Evolutionary conservation across 37 sponge, comb jelly and placozoan genomes (phyloP).

Genomic region (Crambe crambe): DNA sequence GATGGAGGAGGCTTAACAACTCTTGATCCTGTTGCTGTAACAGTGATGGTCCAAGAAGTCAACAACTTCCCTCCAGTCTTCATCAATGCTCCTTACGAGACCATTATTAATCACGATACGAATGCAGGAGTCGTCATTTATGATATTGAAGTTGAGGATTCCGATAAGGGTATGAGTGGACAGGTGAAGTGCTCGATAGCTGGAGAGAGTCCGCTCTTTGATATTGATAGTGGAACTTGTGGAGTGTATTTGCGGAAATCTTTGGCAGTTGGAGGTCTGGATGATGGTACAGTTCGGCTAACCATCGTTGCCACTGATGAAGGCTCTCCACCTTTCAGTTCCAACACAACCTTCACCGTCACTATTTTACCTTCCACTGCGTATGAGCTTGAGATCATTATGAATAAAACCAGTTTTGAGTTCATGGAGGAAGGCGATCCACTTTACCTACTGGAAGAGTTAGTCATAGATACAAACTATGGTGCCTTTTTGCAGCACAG

Average conservation of each 20-base stretch:
- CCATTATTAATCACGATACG: background rate
- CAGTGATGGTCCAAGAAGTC: constrained; percentile 24
- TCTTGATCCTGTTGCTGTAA: constrained; percentile 40
- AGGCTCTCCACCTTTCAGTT: constrained; percentile 28
- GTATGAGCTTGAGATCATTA: constrained; percentile 5
- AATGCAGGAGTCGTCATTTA: background rate
- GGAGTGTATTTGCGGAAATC: background rate
- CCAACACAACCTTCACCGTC: background rate
- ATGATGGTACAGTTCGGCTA: background rate
- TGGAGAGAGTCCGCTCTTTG: background rate
- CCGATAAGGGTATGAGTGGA: constrained; percentile 62
- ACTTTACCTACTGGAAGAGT: constrained; percentile 12
- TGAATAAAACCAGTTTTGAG: constrained; percentile 8
- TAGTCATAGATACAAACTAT: constrained; percentile 8
- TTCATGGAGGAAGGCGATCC: constrained; percentile 43
- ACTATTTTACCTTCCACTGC: constrained; percentile 1
- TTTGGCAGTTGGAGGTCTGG: background rate
- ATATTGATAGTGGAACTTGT: constrained; percentile 28
- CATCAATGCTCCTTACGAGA: background rate
- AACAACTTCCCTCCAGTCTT: constrained; percentile 58
- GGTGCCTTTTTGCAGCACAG: background rate
- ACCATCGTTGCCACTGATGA: constrained; percentile 30
- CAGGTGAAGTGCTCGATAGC: constrained; percentile 15
- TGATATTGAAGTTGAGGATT: constrained; percentile 23
- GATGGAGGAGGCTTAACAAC: constrained; percentile 64